These are phyloP conservation scores for Bradysia coprophila DNA, from an alignment of 1,140 invertebrate genomes.

Conservation along the genomic window DNA sequence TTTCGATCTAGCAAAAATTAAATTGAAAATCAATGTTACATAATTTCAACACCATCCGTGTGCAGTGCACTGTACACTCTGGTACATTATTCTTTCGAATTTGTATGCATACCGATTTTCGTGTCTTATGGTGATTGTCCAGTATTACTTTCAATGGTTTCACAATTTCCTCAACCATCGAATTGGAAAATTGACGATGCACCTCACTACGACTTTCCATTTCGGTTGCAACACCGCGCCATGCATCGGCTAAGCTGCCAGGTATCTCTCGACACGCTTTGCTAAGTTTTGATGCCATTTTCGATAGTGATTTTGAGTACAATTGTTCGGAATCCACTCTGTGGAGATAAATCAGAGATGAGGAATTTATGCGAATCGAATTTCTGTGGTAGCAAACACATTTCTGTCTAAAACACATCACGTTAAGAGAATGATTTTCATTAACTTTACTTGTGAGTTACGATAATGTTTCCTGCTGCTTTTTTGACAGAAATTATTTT, in stretches of 20 bases:
- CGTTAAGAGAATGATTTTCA: too few relatives aligned
- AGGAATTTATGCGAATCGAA: not conserved
- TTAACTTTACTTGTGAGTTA: too few relatives aligned
- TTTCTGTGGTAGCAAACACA: too few relatives aligned
- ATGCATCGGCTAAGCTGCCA: slow-evolving; percentile 70
- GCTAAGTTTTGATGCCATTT: slow-evolving; percentile 65
- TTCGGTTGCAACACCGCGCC: slow-evolving; percentile 75
- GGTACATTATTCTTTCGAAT: too few relatives aligned
- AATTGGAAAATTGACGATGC: slow-evolving; percentile 59
- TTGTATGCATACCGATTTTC: slow-evolving; percentile 46
- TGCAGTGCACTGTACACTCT: too few relatives aligned
- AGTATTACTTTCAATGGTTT: slow-evolving; percentile 63
- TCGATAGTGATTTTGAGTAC: slow-evolving; percentile 78
- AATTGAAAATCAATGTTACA: too few relatives aligned
- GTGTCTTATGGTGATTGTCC: slow-evolving; percentile 54
- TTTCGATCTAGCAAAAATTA: slow-evolving; percentile 57
- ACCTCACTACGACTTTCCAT: slow-evolving; percentile 79
- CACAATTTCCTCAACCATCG: slow-evolving; percentile 70
- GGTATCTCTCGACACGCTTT: slow-evolving; percentile 62
- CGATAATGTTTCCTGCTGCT: too few relatives aligned
- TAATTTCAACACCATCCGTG: too few relatives aligned
- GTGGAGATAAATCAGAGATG: slow-evolving; percentile 19
- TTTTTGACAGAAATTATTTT: too few relatives aligned
- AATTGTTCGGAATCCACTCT: slow-evolving; percentile 76
- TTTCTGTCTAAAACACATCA: too few relatives aligned